These are phyloP conservation scores for Volucella inanis DNA, from an alignment of 2,888 invertebrate species.

Conservation along the genomic window DNA sequence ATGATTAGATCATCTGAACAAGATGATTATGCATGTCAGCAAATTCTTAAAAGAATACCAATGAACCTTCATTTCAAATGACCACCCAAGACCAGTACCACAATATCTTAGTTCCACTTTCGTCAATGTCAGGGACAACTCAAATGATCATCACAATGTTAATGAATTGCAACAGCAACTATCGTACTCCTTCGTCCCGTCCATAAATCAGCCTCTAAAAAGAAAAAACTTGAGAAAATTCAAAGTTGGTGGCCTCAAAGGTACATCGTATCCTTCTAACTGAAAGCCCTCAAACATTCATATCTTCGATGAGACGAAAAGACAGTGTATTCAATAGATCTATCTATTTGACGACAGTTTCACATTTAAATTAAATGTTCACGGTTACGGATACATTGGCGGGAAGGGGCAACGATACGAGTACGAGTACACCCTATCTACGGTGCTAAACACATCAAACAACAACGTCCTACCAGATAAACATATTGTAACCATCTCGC, in stretches of 20 bases:
- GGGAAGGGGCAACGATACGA: background rate
- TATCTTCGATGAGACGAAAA: conserved; percentile 46
- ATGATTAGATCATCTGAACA: no score
- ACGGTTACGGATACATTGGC: background rate
- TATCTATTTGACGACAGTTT: conserved; percentile 41
- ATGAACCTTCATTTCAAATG: background rate
- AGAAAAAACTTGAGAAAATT: background rate
- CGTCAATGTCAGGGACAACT: conserved; percentile 14
- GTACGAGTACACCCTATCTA: conserved; percentile 22
- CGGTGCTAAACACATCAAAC: conserved; percentile 71
- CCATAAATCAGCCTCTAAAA: conserved; percentile 49
- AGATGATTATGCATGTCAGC: no score
- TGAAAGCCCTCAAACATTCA: conserved; percentile 50
- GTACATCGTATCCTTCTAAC: conserved; percentile 18
- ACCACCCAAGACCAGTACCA: conserved; percentile 52
- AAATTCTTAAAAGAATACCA: no score
- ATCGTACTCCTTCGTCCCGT: conserved; percentile 23
- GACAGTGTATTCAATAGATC: conserved; percentile 33
- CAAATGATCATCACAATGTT: conserved; percentile 43
- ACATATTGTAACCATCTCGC: conserved; percentile 58
- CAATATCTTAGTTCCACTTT: conserved; percentile 16
- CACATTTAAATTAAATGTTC: conserved; percentile 71
- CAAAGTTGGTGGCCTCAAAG: conserved; percentile 56
- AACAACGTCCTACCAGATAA: conserved; percentile 68
- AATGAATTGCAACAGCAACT: conserved; percentile 23